A percentile compares a stretch with the other conserved stretches of the same genome.
These are phyloP conservation scores for Laterallus jamaicensis DNA, from an alignment of 2,113 vertebrate species.

Conservation along the genomic window DNA sequence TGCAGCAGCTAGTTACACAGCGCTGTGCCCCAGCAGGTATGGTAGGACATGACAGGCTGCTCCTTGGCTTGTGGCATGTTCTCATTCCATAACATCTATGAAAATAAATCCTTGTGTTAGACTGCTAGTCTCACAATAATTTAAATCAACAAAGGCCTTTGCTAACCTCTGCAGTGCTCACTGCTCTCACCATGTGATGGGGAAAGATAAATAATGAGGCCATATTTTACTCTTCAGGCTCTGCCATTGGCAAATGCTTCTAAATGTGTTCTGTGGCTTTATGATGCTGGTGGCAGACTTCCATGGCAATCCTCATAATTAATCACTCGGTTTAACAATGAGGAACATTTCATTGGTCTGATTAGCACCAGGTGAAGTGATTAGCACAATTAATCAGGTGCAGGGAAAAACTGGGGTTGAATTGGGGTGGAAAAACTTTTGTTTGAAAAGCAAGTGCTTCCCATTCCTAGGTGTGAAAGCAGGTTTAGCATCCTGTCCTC, in stretches of 20 bases:
- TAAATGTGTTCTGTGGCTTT: conserved; percentile 6
- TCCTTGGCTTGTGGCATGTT: not conserved
- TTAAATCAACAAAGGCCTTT: conserved; percentile 9
- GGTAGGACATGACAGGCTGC: rapidly evolving
- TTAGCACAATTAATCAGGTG: conserved; percentile 29
- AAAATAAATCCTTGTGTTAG: not conserved
- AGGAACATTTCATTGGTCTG: conserved; percentile 34
- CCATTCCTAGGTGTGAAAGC: not conserved
- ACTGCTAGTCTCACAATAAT: not conserved
- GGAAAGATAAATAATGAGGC: conserved; percentile 33
- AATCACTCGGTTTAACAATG: conserved; percentile 50
- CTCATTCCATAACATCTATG: not conserved
- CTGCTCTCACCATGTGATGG: not conserved
- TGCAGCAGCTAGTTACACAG: not conserved
- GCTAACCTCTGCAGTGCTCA: not conserved
- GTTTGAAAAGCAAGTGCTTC: not conserved
- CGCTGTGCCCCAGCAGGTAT: not conserved
- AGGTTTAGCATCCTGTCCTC: rapidly evolving
- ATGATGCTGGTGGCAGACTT: conserved; percentile 46
- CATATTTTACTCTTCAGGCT: conserved; percentile 41
- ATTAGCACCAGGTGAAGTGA: conserved; percentile 58
- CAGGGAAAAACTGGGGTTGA: not conserved
- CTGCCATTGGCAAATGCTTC: conserved; percentile 46
- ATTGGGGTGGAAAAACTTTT: not conserved
- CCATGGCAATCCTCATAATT: conserved; percentile 35